Percentiles rank a stretch among this genome's conserved stretches.
phyloP scores from a whole-genome alignment of 2,113 vertebrate genomes.

The Ibidorhyncha struthersii region DNA sequence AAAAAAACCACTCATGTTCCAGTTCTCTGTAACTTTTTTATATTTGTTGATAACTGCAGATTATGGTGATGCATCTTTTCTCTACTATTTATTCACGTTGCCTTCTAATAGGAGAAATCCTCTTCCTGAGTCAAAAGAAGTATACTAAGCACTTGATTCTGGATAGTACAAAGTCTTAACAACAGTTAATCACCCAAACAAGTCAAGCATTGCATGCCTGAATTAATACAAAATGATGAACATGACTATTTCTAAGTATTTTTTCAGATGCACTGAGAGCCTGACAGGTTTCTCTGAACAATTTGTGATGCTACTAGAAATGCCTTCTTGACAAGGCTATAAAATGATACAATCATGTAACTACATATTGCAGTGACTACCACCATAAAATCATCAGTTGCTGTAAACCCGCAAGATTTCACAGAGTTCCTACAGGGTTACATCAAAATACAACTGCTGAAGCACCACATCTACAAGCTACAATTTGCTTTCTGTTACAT shows the following conservation, averaged over 20 bases:
- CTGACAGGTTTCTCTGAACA: neutral
- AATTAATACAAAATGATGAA: slow-evolving; percentile 5
- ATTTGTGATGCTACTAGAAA: neutral
- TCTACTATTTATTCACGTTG: neutral
- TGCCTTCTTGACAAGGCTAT: neutral
- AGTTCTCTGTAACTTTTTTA: neutral
- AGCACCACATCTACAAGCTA: neutral
- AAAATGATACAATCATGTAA: neutral
- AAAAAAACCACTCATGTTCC: neutral
- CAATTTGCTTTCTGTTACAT: neutral
- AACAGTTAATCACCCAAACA: neutral
- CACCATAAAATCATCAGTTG: neutral
- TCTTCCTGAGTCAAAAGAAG: neutral
- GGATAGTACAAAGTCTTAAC: neutral
- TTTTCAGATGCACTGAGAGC: neutral
- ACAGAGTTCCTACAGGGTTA: neutral
- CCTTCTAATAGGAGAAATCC: neutral
- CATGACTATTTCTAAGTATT: neutral
- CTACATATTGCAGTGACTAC: neutral
- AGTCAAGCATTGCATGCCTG: neutral
- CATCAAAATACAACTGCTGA: neutral
- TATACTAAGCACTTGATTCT: neutral
- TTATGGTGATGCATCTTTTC: neutral
- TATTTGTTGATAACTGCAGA: neutral
- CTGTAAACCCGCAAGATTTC: neutral